Conservation (phyloP, 2,888 invertebrate genomes). For the Pinctada fucata region DNA sequence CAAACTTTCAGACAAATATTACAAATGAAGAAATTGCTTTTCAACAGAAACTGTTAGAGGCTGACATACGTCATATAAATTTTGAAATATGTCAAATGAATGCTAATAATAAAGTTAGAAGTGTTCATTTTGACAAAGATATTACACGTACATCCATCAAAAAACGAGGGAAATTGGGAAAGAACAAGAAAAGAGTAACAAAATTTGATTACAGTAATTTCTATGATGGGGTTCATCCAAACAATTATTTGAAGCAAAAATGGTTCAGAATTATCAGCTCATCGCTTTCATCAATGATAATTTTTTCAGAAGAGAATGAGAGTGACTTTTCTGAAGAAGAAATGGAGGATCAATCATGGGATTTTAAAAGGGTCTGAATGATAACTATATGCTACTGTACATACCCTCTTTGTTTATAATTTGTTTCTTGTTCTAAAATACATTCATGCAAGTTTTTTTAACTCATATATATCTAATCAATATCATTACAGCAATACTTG, state of each 20-base stretch:
- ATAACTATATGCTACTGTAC: too few relatives aligned
- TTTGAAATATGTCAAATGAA: background rate
- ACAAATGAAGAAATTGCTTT: constrained; percentile 2
- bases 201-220: constrained; percentile 9
- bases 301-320: too few relatives aligned
- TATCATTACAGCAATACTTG: too few relatives aligned
- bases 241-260: background rate
- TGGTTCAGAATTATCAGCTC: constrained; percentile 14
- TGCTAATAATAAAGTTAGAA: background rate
- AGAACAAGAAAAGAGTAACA: background rate
- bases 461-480: too few relatives aligned
- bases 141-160: background rate
- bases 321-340: background rate
- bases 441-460: too few relatives aligned
- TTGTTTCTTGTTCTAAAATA: too few relatives aligned
- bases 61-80: constrained; percentile 5
- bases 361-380: background rate
- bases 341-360: background rate
- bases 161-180: constrained; percentile 1
- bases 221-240: constrained; percentile 27
- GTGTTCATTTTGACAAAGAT: background rate
- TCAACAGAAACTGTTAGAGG: constrained; percentile 7
- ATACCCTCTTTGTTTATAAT: too few relatives aligned
- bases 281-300: background rate
- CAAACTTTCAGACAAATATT: background rate